phyloP scores from a whole-genome alignment of 2,888 invertebrate genomes.

The Cotesia congregata region DNA sequence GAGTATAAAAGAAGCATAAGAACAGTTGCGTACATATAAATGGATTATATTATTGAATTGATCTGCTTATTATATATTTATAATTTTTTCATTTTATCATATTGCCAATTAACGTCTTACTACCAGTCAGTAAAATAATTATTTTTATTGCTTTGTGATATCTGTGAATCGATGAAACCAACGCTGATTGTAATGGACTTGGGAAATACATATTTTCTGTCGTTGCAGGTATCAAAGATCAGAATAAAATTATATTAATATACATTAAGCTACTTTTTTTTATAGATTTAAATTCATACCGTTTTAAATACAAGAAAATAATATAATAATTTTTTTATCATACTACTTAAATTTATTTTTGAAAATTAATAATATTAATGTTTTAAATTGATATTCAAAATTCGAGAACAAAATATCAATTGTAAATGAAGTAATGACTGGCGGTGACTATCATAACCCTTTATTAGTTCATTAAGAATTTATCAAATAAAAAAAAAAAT shows the following conservation, averaged over 20 bases:
- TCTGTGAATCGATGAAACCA: neutral
- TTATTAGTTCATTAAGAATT: too few relatives aligned
- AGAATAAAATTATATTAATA: neutral
- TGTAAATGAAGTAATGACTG: too few relatives aligned
- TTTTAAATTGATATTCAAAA: too few relatives aligned
- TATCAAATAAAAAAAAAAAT: too few relatives aligned
- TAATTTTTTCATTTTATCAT: neutral
- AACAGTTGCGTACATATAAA: neutral
- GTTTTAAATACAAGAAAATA: too few relatives aligned
- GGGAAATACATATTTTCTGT: neutral
- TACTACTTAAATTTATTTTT: too few relatives aligned
- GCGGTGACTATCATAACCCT: too few relatives aligned
- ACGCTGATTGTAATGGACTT: neutral
- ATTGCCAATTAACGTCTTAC: neutral
- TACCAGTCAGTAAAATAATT: neutral
- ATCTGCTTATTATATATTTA: neutral
- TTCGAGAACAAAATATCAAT: too few relatives aligned
- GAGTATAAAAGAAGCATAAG: neutral
- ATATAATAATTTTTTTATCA: too few relatives aligned
- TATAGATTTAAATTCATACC: too few relatives aligned
- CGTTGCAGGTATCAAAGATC: neutral
- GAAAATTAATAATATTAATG: too few relatives aligned
- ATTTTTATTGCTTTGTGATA: neutral
- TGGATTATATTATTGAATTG: neutral
- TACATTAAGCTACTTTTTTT: neutral